Base-by-base conservation (phyloP, 1,140 invertebrate species). In the Ptiloglossa arizonensis region DNA sequence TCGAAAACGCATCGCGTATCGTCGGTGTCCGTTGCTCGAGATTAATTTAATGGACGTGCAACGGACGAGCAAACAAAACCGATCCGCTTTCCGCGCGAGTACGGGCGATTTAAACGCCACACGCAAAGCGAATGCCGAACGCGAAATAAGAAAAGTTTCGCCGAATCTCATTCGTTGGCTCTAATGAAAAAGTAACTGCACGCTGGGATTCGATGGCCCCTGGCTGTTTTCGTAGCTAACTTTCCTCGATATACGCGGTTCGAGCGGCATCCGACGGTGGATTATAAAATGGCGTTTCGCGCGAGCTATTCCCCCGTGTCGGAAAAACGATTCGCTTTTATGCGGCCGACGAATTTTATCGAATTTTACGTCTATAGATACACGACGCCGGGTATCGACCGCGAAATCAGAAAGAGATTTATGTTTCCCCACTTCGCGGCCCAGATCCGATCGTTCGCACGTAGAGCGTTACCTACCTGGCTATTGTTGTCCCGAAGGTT, bases 41-140 rank as follows among this genome's bases (percentile, higher is more conserved):
- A 86, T 86, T 87, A 79, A 81, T 87, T 86, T 82, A 86, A 87
- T 79, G 74, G 52, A 59, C 64, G 27, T 6, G 24, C 44, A 32
- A 22, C n/a, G 32, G 32, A 46, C 17, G 66, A 13, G 24, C 9
- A n/a, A n/a, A 22, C 24, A 38, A 44, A n/a, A 22, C 15, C 17
- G 15, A 19, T 1, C 24, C 35, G 41, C 29, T 13, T 4, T 13
- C 22, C 9, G 29, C 13, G 8, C 50, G 35, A 66, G 73, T 32
- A 32, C 67, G 35, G n/a, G 32, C 22, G 64, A 48, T 38, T 67
- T 41, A 59, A 44, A n/a, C n/a, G n/a, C 17, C 24, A 24, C 41
- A 22, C 35, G 74, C 29, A 41, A 69, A 76, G 50, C 60, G 48
- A 52, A 6, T 22, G 32, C 9, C 52, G n/a, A 56, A 57, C 73